Conservation (phyloP, 2,888 invertebrate genomes). For the Dasysyrphus tricinctus region DNA sequence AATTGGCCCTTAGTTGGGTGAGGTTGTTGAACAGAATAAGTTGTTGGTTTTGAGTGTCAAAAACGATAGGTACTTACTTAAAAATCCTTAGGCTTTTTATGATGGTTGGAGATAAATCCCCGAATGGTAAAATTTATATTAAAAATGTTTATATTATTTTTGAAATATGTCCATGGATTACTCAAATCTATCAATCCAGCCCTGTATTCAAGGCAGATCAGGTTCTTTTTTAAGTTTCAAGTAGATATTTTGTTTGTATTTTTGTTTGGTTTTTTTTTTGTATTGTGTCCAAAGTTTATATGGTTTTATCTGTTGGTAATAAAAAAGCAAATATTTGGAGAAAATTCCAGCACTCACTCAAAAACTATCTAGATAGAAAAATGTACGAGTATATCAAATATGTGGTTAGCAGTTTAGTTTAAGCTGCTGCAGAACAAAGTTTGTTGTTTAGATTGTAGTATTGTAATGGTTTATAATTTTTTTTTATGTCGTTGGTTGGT, state of each 20-base stretch:
- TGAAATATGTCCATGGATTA: too few species aligned
- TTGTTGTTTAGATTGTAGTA: conserved; percentile 54
- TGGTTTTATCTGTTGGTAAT: conserved; percentile 54
- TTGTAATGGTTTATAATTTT: conserved; percentile 38
- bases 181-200: background rate
- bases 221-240: background rate
- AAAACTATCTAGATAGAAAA: background rate
- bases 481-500: too few species aligned
- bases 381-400: background rate
- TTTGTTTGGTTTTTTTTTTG: too few species aligned
- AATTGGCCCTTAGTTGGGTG: too few species aligned
- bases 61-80: too few species aligned
- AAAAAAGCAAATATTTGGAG: conserved; percentile 63
- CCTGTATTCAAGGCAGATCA: background rate
- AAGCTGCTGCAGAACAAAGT: background rate
- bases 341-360: conserved; percentile 34
- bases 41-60: too few species aligned
- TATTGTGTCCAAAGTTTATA: background rate
- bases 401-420: conserved; percentile 1
- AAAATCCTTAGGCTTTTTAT: too few species aligned
- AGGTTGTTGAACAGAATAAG: too few species aligned
- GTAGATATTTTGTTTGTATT: background rate
- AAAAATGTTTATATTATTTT: too few species aligned
- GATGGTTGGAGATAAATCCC: too few species aligned
- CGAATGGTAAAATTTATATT: too few species aligned